Percentiles rank a stretch among this genome's conserved stretches.
Conservation (phyloP, 2,113 vertebrate species). For the Chrysemys picta region DNA sequence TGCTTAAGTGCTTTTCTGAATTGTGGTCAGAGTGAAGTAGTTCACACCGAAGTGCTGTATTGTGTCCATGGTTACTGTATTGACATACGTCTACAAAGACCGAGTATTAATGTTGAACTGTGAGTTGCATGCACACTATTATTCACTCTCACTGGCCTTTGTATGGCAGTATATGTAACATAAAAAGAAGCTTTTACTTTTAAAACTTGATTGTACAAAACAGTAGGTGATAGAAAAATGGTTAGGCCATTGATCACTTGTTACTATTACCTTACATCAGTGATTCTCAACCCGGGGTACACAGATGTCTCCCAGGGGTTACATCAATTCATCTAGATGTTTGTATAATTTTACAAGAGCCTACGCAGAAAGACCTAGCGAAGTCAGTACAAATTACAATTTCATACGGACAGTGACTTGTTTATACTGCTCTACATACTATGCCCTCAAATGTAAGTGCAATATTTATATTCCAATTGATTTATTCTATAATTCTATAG, state of each 20-base stretch:
- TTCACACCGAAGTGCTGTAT: constrained; percentile 20
- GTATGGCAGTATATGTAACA: not conserved
- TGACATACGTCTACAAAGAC: constrained; percentile 29
- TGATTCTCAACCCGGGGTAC: rapidly evolving
- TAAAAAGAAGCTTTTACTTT: constrained; percentile 40
- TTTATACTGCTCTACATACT: too few relatives aligned
- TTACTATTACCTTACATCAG: rapidly evolving
- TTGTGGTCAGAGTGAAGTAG: constrained; percentile 32
- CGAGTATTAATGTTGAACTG: constrained; percentile 27
- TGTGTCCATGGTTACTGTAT: not conserved
- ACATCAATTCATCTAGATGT: too few relatives aligned
- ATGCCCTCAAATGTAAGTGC: too few relatives aligned
- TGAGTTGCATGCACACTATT: constrained; percentile 35
- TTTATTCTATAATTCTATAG: too few relatives aligned
- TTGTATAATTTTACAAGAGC: too few relatives aligned
- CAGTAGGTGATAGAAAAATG: constrained; percentile 10
- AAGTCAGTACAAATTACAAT: too few relatives aligned
- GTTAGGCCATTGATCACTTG: not conserved
- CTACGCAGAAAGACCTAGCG: too few relatives aligned
- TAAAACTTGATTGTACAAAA: constrained; percentile 37
- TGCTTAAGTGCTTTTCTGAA: constrained; percentile 69
- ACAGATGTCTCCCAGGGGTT: too few relatives aligned
- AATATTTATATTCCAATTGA: too few relatives aligned
- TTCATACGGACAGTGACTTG: too few relatives aligned
- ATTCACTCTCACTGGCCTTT: not conserved